Conservation (phyloP, 2,888 invertebrate genomes). For the Nomada ruficornis region DNA sequence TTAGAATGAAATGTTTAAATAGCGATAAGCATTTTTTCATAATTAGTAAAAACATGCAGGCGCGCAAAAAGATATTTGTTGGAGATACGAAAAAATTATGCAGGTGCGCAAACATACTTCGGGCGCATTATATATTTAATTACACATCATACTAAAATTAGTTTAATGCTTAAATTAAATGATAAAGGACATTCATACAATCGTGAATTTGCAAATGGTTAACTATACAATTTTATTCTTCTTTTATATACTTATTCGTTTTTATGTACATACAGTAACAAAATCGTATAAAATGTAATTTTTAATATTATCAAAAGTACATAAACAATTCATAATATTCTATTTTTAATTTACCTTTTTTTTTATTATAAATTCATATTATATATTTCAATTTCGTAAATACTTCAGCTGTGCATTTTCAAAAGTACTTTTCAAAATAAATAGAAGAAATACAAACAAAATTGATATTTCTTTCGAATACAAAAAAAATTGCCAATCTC, state of each 20-base stretch:
- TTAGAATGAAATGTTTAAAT: neutral
- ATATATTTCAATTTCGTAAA: neutral
- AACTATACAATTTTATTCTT: constrained; percentile 22
- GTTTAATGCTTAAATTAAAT: neutral
- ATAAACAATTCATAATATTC: constrained; percentile 13
- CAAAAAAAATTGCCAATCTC: neutral
- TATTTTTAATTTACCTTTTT: neutral
- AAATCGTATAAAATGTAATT: constrained; percentile 35
- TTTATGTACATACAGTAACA: constrained; percentile 40
- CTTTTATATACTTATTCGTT: neutral
- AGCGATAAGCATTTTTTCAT: neutral
- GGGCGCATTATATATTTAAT: too few relatives aligned
- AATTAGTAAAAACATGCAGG: neutral
- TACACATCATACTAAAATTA: neutral
- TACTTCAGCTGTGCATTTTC: neutral
- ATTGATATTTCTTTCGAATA: constrained; percentile 1
- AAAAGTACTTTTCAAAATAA: neutral
- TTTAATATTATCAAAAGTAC: constrained; percentile 38
- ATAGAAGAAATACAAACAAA: neutral
- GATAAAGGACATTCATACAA: constrained; percentile 2
- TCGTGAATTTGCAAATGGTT: neutral
- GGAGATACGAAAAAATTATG: too few relatives aligned
- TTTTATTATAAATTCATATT: neutral
- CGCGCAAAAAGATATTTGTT: neutral
- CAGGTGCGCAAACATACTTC: too few relatives aligned